phyloP scores from a whole-genome alignment of 2,113 vertebrate genomes.

The Urocitellus parryii region DNA sequence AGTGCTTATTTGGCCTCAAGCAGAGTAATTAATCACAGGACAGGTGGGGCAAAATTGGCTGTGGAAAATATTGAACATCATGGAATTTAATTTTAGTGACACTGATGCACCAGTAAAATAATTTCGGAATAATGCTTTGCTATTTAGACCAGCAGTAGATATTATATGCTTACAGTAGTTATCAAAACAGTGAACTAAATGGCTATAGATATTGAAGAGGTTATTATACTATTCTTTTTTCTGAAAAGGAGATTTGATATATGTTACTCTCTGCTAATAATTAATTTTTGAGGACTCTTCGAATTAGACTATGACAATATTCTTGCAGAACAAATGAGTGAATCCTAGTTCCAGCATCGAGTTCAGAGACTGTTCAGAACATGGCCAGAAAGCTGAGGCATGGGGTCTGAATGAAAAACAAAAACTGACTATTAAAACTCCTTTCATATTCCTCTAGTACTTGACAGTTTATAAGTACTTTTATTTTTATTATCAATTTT shows the following conservation, averaged over 20 bases:
- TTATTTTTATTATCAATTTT: constrained; percentile 42
- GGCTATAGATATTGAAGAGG: not conserved
- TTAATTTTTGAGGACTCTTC: not conserved
- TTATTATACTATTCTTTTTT: constrained; percentile 14
- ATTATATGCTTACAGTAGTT: not conserved
- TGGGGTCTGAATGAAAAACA: not conserved
- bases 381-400: not conserved
- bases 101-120: constrained; percentile 42
- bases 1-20: not conserved
- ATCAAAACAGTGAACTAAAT: constrained; percentile 31
- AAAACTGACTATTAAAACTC: not conserved
- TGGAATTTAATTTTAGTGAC: constrained; percentile 33
- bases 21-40: constrained; percentile 40
- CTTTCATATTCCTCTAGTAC: not conserved
- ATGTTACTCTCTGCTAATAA: not conserved
- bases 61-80: not conserved
- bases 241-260: not conserved
- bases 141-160: not conserved
- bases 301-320: not conserved
- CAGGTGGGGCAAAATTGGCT: not conserved
- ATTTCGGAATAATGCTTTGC: not conserved
- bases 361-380: not conserved
- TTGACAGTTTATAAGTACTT: not conserved
- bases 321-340: not conserved
- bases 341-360: not conserved